Evolutionary conservation across 2,888 invertebrate species (phyloP).

Genomic region (Limnephilus auricula): DNA sequence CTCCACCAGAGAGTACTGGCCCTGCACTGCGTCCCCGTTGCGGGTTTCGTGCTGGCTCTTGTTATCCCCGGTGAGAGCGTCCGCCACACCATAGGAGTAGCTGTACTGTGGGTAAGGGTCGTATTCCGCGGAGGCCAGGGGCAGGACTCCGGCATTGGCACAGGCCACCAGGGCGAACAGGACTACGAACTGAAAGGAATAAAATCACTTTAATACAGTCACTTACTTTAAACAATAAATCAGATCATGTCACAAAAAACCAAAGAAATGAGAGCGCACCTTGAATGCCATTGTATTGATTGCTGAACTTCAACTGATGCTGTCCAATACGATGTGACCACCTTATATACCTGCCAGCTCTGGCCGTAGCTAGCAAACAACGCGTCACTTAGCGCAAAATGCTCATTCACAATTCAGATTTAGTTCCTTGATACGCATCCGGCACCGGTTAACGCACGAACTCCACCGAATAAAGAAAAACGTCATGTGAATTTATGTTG

Average conservation of each 20-base stretch:
- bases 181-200: constrained; percentile 72
- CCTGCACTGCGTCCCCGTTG: constrained; percentile 74
- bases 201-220: background rate
- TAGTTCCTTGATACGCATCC: background rate
- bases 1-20: constrained; percentile 77
- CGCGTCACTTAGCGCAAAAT: background rate
- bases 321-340: background rate
- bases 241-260: background rate
- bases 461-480: background rate
- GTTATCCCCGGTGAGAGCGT: constrained; percentile 78
- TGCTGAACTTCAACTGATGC: constrained; percentile 55
- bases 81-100: constrained; percentile 78
- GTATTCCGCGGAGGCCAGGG: constrained; percentile 68
- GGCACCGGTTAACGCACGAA: background rate
- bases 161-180: constrained; percentile 71
- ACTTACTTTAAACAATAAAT: background rate
- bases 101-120: constrained; percentile 71
- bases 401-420: background rate
- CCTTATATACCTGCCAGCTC: constrained; percentile 42
- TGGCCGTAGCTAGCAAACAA: background rate
- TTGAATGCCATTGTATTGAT: constrained; percentile 65
- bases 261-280: constrained; percentile 33
- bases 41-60: constrained; percentile 78
- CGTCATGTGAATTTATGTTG: background rate
- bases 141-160: constrained; percentile 72